Evolutionary conservation across 2,888 invertebrate species (phyloP), one percentile per base, ranked within the genome.

Genomic region (Thera obeliscata): DNA sequence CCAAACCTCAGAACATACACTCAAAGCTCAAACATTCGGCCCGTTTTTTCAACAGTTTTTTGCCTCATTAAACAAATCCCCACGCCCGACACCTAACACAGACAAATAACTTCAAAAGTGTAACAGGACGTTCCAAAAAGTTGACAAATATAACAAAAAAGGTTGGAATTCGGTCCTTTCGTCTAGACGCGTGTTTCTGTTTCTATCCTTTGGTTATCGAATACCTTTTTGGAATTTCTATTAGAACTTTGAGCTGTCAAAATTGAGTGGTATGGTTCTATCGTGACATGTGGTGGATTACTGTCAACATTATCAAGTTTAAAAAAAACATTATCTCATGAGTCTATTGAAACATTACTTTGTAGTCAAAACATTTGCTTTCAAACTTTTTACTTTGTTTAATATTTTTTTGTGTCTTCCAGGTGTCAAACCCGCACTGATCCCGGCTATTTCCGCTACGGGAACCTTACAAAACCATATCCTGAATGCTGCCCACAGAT

Each of bases 401-500:
- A 0, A 7, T 7, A 41, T 41, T 5, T 0, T 43, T 46, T 9
- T 46, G 9, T 46, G 2, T 67, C 60, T 84, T 84, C 2, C 87
- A 93, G 93, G 5, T 93, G 92, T 63, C 70, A 75, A 11, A 68
- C 86, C 1, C 78, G 81, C 9, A 73, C 76, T 0, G 78, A 84
- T 2, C 86, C 85, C 0, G 93, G 93, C 0, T 92, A 70, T 75
- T 93, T 91, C 74, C 78, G 87, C n/a, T 76, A 85, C 12, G 93
- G 93, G 0, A 87, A 93, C 67, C 67, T 79, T 33, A 81, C 79
- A 0, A 74, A 84, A 33, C 87, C 88, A 0, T 93, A 72, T 60
- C 93, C 93, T 0, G 80, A 76, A 0, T 93, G 93, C 77, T 93
- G 93, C 56, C 93, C 93, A 0, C 85, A 89, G 61, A 82, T 82